phyloP scores from a whole-genome alignment of 2,113 vertebrate species.

The Tyto alba region DNA sequence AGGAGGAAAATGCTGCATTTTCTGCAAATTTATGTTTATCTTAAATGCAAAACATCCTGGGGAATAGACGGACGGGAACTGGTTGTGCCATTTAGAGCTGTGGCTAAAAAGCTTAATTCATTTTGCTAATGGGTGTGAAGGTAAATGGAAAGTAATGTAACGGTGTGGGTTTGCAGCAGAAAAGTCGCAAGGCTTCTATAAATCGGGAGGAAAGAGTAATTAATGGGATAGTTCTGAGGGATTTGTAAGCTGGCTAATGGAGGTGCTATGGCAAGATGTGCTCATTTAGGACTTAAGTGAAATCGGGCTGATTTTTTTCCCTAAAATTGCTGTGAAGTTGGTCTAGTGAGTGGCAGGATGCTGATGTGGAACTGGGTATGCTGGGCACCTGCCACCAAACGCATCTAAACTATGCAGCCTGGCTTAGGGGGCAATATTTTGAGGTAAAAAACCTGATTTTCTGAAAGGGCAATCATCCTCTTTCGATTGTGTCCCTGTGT shows the following conservation, averaged over 20 bases:
- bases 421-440: rapidly evolving
- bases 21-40: neutral
- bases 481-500: rapidly evolving
- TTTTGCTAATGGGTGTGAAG: neutral
- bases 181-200: neutral
- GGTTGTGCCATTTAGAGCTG: rapidly evolving
- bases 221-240: neutral
- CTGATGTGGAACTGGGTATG: neutral
- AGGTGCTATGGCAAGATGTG: rapidly evolving
- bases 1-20: rapidly evolving
- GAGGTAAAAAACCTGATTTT: neutral
- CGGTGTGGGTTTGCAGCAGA: neutral
- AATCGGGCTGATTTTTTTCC: rapidly evolving
- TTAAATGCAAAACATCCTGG: neutral
- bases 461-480: neutral
- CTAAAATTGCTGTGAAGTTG: rapidly evolving
- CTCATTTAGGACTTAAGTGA: neutral
- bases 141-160: neutral
- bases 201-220: neutral
- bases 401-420: rapidly evolving
- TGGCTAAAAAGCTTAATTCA: neutral
- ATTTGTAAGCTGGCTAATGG: neutral
- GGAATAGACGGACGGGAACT: neutral
- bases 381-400: neutral
- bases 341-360: rapidly evolving